Base-by-base conservation (phyloP, 2,797 vertebrate genomes). In the Dermochelys coriacea region DNA sequence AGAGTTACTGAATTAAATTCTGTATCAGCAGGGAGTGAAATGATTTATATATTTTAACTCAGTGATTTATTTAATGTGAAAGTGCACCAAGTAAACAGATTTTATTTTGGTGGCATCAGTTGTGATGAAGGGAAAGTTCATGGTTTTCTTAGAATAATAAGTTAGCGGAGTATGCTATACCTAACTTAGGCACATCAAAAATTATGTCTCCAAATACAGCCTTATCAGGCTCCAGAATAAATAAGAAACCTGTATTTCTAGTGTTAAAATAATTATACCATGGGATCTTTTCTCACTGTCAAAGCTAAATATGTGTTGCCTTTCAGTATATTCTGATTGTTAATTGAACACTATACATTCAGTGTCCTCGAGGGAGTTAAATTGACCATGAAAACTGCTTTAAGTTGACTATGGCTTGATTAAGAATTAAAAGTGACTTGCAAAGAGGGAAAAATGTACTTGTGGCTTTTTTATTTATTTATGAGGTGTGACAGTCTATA, bases 91-190 rank as follows among this genome's bases (percentile, higher is more conserved):
- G 59, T 64, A 64, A 15, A 15, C 34, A 64, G 59, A 64, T 64
- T 34, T 64, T 18, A 64, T 64, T 64, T 64, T 64, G 59, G 34
- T 31, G 59, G 29, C 34, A 41, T 14, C 6, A 74, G 10, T 41
- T 45, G 8, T 0, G 1, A 11, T 85, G 25, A 23, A 68, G 81
- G 81, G 59, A 15, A 94, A 85, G 45, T 19, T 82, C 14, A 68
- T 12, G 27, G n/a, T 61, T 85, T 81, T 81, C 86, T 45, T 87
- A 75, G 45, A 90, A 80, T 29, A 79, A 82, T 84, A 91, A 80
- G 0, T 3, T 3, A 49, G 75, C 21, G 89, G 25, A 89, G 80
- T 37, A 49, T 2, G 1, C 74, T 82, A n/a, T 11, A 45, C 0
- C 0, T 51, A 57, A 80, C 80, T 84, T 55, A 91, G 31, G 45